Conservation (phyloP, 64 coral and sea anemone species). For the Anthopleura sola region DNA sequence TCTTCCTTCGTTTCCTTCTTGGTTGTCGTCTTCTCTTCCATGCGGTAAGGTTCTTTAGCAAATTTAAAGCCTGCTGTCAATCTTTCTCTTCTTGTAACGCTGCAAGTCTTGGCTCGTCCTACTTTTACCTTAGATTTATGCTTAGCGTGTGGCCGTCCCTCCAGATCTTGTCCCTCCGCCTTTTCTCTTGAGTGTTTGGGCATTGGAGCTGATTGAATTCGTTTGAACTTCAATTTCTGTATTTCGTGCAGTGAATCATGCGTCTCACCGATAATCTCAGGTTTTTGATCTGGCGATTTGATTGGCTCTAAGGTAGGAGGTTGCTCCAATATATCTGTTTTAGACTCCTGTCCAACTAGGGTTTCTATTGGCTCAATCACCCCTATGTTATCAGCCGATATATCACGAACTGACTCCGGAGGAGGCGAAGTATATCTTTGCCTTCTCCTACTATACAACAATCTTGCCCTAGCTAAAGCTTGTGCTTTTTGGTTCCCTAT, state of each 20-base stretch:
- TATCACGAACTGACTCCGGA: background rate
- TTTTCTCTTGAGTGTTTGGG: background rate
- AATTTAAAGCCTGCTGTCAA: background rate
- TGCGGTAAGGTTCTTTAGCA: background rate
- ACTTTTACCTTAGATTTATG: background rate
- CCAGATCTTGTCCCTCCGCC: background rate
- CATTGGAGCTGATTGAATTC: background rate
- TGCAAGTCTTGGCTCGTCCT: background rate
- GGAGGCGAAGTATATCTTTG: background rate
- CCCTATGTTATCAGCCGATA: background rate
- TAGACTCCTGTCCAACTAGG: background rate
- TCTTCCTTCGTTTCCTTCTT: background rate
- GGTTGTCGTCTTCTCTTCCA: background rate
- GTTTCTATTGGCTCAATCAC: background rate
- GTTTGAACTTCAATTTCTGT: background rate
- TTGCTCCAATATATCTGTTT: background rate
- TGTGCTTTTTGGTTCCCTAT: background rate
- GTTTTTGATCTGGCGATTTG: background rate
- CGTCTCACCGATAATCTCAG: background rate
- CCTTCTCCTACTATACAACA: background rate
- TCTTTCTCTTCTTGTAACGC: background rate
- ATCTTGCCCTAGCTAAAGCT: background rate
- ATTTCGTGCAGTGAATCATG: background rate
- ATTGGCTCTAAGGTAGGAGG: background rate
- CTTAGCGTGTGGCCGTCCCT: background rate